Evolutionary conservation across 2,113 vertebrate species (phyloP).

Genomic region (Semnornis frantzii): DNA sequence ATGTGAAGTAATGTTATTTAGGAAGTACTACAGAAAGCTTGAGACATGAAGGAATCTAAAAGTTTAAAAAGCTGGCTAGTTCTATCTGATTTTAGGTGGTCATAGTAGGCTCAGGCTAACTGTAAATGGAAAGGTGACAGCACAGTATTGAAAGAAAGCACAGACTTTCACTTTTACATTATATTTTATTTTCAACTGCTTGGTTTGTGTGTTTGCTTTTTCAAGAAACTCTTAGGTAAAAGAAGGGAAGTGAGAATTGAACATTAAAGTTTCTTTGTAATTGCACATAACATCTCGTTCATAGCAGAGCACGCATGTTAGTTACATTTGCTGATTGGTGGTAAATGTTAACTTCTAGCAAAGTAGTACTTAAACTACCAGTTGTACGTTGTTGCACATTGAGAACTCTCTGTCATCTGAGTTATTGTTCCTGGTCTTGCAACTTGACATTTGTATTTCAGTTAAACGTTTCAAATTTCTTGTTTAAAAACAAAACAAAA

Average conservation of each 20-base stretch:
- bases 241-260: background rate
- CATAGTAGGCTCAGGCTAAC: background rate
- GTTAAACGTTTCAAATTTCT: conserved; percentile 11
- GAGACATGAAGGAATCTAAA: background rate
- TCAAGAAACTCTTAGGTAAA: background rate
- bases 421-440: background rate
- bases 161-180: background rate
- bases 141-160: background rate
- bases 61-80: background rate
- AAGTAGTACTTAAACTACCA: background rate
- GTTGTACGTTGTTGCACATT: background rate
- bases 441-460: background rate
- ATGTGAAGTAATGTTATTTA: background rate
- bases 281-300: background rate
- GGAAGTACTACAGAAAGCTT: background rate
- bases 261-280: background rate
- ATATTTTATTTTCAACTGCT: background rate
- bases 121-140: background rate
- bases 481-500: background rate
- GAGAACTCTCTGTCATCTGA: background rate
- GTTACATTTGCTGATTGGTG: background rate
- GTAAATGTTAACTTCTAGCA: background rate
- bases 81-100: background rate
- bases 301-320: background rate
- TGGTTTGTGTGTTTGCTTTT: background rate